phyloP scores from a whole-genome alignment of 2,113 vertebrate genomes.

The Colistium nudipinnis region DNA sequence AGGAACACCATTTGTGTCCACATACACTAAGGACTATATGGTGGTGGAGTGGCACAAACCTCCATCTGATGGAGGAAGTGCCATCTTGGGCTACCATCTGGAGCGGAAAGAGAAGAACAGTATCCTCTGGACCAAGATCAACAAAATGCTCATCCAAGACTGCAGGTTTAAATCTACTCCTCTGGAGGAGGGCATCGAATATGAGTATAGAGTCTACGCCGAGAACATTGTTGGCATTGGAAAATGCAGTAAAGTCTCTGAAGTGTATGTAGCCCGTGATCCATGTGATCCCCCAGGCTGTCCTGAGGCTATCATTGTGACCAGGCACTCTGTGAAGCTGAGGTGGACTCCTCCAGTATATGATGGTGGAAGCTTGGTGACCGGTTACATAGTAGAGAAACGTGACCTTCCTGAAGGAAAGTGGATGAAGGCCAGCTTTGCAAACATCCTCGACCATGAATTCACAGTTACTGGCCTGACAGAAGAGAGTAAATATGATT shows the following conservation, averaged over 20 bases:
- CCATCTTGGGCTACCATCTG: conserved; percentile 93
- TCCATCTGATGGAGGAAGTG: conserved; percentile 94
- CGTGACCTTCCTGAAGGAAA: conserved; percentile 95
- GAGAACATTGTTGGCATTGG: conserved; percentile 98
- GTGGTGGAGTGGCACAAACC: conserved; percentile 96
- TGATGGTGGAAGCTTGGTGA: conserved; percentile 94
- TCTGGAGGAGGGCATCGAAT: conserved; percentile 97
- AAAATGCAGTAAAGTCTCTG: conserved; percentile 94
- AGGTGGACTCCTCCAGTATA: conserved; percentile 93
- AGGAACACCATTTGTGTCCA: conserved; percentile 92
- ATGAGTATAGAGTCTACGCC: conserved; percentile 94
- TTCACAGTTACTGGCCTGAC: conserved; percentile 94
- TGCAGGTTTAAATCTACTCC: conserved; percentile 91
- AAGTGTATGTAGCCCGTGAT: conserved; percentile 92
- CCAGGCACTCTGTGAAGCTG: conserved; percentile 91
- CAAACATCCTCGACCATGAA: conserved; percentile 91
- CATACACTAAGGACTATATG: conserved; percentile 92
- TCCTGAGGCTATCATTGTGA: conserved; percentile 92
- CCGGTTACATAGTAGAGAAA: conserved; percentile 96
- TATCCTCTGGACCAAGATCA: conserved; percentile 97
- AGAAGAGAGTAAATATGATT: conserved; percentile 95
- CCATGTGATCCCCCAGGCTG: conserved; percentile 95
- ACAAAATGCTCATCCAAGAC: conserved; percentile 94
- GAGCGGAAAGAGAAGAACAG: conserved; percentile 98
- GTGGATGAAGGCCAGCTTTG: conserved; percentile 99